Percentiles rank a stretch among this genome's conserved stretches.
phyloP scores from a whole-genome alignment of 1,140 invertebrate species.

The Hormaphis cornu region DNA sequence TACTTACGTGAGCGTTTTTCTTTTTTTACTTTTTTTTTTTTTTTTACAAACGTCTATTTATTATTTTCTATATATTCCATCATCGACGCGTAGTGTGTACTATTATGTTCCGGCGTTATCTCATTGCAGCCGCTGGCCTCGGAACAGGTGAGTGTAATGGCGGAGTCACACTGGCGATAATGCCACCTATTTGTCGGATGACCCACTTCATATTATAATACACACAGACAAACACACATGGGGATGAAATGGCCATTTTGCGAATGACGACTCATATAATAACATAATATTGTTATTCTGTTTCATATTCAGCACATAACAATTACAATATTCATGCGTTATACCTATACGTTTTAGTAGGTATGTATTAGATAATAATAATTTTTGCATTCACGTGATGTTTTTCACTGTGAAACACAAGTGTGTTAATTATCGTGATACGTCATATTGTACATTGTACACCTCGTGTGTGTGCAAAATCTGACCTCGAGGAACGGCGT shows the following conservation, averaged over 20 bases:
- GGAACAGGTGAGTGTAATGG: slow-evolving; percentile 6
- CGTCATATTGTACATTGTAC: too few relatives aligned
- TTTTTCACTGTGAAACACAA: not conserved
- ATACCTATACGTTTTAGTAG: too few relatives aligned
- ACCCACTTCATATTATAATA: not conserved
- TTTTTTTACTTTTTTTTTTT: not conserved
- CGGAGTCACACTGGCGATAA: not conserved
- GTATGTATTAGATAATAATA: not conserved
- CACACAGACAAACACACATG: not conserved
- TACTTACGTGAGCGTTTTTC: not conserved
- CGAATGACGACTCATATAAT: not conserved
- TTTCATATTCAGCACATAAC: too few relatives aligned
- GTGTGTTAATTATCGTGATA: not conserved
- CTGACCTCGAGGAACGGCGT: not conserved
- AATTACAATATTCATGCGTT: too few relatives aligned
- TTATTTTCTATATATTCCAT: slow-evolving; percentile 14
- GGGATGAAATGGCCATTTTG: too few relatives aligned
- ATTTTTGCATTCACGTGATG: not conserved
- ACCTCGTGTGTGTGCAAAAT: not conserved
- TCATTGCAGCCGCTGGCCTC: not conserved
- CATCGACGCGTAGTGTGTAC: not conserved
- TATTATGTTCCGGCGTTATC: slow-evolving; percentile 17
- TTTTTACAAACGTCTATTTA: slow-evolving; percentile 13
- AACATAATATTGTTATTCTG: too few relatives aligned
- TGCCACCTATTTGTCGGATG: not conserved